Evolutionary conservation across 1,140 invertebrate species (phyloP).

Genomic region (Anoplolepis gracilipes): DNA sequence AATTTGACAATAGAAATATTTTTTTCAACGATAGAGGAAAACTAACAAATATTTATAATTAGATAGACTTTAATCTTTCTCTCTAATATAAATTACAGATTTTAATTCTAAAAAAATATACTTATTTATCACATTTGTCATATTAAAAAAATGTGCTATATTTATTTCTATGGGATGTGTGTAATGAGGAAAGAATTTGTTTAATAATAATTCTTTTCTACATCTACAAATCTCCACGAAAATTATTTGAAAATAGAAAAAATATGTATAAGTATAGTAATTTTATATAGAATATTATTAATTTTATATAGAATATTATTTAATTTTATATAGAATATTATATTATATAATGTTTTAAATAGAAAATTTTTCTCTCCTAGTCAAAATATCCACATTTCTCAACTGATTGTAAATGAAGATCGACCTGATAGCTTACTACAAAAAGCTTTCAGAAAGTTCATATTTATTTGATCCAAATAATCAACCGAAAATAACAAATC

Average conservation of each 20-base stretch:
- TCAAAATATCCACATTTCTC: not conserved
- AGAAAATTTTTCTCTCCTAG: not conserved
- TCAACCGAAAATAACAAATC: conserved; percentile 42
- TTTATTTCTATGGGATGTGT: not conserved
- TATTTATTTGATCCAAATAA: conserved; percentile 55
- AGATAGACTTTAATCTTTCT: not conserved
- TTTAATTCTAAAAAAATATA: not conserved
- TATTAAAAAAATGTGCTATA: not conserved
- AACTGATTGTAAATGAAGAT: not conserved
- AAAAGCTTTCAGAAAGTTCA: conserved; percentile 15
- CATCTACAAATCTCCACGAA: not conserved
- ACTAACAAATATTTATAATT: not conserved
- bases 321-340: not conserved
- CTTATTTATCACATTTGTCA: not conserved
- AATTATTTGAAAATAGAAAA: not conserved
- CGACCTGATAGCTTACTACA: not conserved
- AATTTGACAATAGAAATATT: not conserved
- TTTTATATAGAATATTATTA: not conserved
- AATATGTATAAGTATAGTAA: not conserved
- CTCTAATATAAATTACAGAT: not conserved
- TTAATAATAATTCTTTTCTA: conserved; percentile 28
- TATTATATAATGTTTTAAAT: not conserved
- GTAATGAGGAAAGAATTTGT: conserved; percentile 8
- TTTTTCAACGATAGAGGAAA: not conserved
- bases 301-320: not conserved